A percentile compares a stretch with the other conserved stretches of the same genome.
phyloP scores from a whole-genome alignment of 1,140 invertebrate species.

The Ceratitis capitata region DNA sequence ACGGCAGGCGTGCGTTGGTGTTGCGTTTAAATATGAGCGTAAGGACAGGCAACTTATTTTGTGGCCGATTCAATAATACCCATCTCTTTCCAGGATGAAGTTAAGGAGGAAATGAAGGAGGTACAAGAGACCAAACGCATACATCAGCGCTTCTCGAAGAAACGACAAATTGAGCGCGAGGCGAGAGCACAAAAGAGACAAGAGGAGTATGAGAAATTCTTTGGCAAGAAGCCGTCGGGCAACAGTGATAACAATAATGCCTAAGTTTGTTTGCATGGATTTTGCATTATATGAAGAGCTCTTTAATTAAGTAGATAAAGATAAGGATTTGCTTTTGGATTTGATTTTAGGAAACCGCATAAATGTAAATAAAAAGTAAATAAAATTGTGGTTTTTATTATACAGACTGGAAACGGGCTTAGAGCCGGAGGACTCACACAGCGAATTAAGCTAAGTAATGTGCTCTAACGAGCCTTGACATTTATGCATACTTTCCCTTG shows the following conservation, averaged over 20 bases:
- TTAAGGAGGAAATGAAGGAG: conserved; percentile 93
- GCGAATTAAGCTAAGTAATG: too few species aligned
- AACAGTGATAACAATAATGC: conserved; percentile 55
- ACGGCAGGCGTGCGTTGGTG: conserved; percentile 86
- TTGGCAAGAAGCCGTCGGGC: conserved; percentile 49
- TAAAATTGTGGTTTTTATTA: too few species aligned
- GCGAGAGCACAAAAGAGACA: conserved; percentile 52
- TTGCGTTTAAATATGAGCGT: conserved; percentile 85
- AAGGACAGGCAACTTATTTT: conserved; percentile 48
- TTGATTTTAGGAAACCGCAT: too few species aligned
- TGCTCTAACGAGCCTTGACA: too few species aligned
- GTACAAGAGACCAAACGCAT: conserved; percentile 89
- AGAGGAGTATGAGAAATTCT: conserved; percentile 63
- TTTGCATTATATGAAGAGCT: background rate
- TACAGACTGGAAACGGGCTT: too few species aligned
- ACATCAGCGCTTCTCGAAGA: conserved; percentile 79
- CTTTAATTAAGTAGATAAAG: too few species aligned
- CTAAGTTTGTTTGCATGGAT: background rate
- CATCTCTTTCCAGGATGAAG: conserved; percentile 76
- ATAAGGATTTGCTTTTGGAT: too few species aligned
- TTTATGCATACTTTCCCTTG: too few species aligned
- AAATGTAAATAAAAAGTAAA: too few species aligned
- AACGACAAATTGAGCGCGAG: conserved; percentile 68
- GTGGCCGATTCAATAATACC: background rate
- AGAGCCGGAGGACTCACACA: too few species aligned